Evolutionary conservation across 2,888 invertebrate species (phyloP).

Genomic region (Meganola albula): DNA sequence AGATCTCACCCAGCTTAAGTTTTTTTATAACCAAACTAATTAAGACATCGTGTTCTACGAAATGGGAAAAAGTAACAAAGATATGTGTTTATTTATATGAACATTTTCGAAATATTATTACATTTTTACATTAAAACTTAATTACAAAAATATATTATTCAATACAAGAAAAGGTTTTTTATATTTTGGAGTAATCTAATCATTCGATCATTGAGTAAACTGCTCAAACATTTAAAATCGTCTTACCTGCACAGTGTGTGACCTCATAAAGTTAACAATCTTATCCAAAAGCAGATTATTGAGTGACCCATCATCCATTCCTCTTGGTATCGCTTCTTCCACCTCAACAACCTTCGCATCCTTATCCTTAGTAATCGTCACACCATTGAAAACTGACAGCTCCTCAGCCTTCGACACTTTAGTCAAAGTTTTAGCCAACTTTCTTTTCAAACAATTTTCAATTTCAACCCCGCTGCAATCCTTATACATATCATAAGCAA

Average conservation of each 20-base stretch:
- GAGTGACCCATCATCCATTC: slow-evolving; percentile 83
- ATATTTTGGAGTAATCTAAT: no score
- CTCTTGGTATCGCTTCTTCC: slow-evolving; percentile 85
- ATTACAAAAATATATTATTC: no score
- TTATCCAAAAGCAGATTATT: slow-evolving; percentile 86
- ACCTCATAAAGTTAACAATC: slow-evolving; percentile 84
- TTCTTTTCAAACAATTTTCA: slow-evolving; percentile 86
- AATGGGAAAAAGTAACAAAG: no score
- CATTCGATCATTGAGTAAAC: no score
- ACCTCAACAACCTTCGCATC: slow-evolving; percentile 76
- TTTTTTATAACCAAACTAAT: no score
- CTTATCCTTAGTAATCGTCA: slow-evolving; percentile 83
- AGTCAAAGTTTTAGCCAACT: slow-evolving; percentile 86
- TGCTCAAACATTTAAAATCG: no score
- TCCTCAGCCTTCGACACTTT: slow-evolving; percentile 83
- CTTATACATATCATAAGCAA: slow-evolving; percentile 87
- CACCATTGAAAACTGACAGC: slow-evolving; percentile 83
- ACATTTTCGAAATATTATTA: no score
- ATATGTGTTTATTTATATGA: no score
- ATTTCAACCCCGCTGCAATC: slow-evolving; percentile 85
- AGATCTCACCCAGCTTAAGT: no score
- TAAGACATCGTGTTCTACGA: no score
- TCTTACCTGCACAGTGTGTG: slow-evolving; percentile 87
- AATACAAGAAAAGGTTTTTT: no score
- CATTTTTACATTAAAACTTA: no score